Base-by-base conservation (phyloP, 2,797 vertebrate genomes). In the Botia kubotai region DNA sequence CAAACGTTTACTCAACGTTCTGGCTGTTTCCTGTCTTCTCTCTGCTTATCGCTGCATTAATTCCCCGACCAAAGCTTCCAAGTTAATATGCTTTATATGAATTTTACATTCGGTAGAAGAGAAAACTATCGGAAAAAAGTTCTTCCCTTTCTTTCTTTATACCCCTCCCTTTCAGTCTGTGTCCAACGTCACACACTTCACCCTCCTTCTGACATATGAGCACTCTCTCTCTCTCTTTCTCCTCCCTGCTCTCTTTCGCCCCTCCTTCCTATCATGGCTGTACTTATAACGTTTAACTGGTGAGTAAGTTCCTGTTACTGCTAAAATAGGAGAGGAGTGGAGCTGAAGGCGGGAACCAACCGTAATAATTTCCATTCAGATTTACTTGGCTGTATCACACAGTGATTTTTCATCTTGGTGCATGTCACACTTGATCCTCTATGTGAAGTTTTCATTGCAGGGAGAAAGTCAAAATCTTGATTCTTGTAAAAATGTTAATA, bases 121-220 rank as follows among this genome's bases (percentile, higher is more conserved):
- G 82, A 87, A 90, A 92, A 77, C 74, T 87, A 79, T 84, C 87
- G 88, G 84, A 90, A 84, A 88, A 86, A 81, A 80, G 80, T 70
- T 82, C 84, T 87, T 83, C 77, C 91, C 91, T 94, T 93, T 93
- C 93, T 91, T 91, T 92, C 90, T 92, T 91, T 88, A 76, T 89
- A 52, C 87, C 89, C 91, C 91, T 93, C 92, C 91, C 90, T 92
- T 91, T 90, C 89, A 87, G 89, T 77, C 85, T 84, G 68, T 33
- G 83, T 80, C 81, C 86, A 62, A 92, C 87, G 82, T 93, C 92
- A 93, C 75, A 77, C 36, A 23, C 83, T 39, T 79, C 85, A 77
- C 82, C 76, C 83, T 77, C 68, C n/a, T 4, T 46, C 5, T 50
- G 46, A 46, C 57, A 76, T 76, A 60, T 46, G 82, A 84, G 71